Evolutionary conservation across 2,113 vertebrate genomes (phyloP).

Genomic region (Microcebus murinus): DNA sequence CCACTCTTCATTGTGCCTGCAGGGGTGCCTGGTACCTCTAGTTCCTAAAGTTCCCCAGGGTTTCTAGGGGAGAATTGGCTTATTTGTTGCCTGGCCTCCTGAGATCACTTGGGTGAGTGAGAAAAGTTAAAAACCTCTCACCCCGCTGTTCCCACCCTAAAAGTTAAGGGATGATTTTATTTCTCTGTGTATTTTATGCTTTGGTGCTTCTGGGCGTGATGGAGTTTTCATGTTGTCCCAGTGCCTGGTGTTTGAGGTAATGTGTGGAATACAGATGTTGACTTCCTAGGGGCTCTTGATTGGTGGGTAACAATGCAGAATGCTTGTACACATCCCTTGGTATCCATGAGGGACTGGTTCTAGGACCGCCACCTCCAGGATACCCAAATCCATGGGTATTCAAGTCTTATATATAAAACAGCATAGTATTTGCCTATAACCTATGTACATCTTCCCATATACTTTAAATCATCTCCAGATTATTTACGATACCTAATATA

Average conservation of each 20-base stretch:
- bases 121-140: neutral
- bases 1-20: neutral
- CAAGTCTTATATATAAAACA: neutral
- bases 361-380: neutral
- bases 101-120: neutral
- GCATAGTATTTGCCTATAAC: neutral
- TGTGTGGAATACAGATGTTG: neutral
- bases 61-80: neutral
- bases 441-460: neutral
- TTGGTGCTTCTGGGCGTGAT: neutral
- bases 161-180: neutral
- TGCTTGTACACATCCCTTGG: neutral
- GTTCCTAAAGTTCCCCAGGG: neutral
- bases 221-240: neutral
- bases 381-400: neutral
- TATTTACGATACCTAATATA: neutral
- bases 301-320: neutral
- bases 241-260: neutral
- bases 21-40: neutral
- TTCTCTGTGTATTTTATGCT: neutral
- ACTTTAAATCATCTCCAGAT: neutral
- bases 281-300: neutral
- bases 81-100: neutral
- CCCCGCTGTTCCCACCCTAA: neutral
- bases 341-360: neutral